Evolutionary conservation across 2,888 invertebrate species (phyloP), one percentile per base, ranked within the genome.

Genomic region (Drosophila sordidapex): DNA sequence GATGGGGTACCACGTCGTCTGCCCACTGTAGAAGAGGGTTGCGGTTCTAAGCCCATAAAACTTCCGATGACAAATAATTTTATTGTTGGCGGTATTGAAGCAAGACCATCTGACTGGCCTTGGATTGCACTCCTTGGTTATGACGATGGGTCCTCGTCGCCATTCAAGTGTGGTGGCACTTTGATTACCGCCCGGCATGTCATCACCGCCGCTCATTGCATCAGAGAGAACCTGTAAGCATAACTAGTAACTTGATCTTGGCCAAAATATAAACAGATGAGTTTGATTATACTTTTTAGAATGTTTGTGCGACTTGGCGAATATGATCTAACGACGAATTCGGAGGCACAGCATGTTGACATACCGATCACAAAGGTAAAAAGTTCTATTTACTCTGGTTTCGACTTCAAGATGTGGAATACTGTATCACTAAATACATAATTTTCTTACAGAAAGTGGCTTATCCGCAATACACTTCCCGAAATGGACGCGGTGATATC

Each of bases 91-190:
- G 97, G 97, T 0, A 92, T 94, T 0, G 94, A 95, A 11, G 96
- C 96, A 7, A 93, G 94, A 57, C 92, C 95, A 70, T 96, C 96
- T 27, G 95, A 96, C 61, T 97, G 96, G 95, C 97, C 97, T 0
- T 97, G 97, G 97, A 94, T 97, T 81, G 95, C 95, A 0, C 94
- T 96, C 3, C 93, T 97, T 43, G 97, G 97, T 0, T 97, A 96
- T 90, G 94, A 93, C 76, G 92, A 91, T 65, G 92, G 93, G 82
- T 93, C 87, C 49, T 86, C 70, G 4, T 88, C 75, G 2, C 87
- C 91, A 0, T 93, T 92, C 27, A 93, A 92, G 72, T 93, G 93
- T 64, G 93, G 93, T 0, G 98, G 97, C 5, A 82, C 92, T 0
- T 70, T 93, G 69, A 85, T 93, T 29, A 92, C 93, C 1, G 91